Base-by-base conservation (phyloP, 2,888 invertebrate species). In the Xylota sylvarum region DNA sequence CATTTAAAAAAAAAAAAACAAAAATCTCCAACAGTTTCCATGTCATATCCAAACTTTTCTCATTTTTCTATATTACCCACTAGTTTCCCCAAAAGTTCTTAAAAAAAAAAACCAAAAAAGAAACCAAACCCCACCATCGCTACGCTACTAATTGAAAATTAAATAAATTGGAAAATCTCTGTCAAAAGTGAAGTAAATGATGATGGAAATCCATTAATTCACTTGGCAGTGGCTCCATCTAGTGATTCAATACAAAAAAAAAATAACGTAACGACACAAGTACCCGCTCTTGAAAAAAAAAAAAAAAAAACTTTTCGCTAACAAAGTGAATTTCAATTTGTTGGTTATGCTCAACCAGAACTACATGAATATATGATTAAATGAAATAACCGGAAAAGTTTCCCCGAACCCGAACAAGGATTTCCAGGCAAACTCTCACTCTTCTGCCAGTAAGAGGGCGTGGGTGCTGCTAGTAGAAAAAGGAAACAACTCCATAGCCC, bases 301-400 rank as follows among this genome's bases (percentile, higher is more conserved):
- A 4, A 19, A 37, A 58, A 19, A 23, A 27, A 62, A 27, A 64
- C 55, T 56, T 23, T 43, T 32, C 17, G 6, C 46, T 48, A 78
- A 60, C 37, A 73, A 50, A 79, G 60, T 69, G 79, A 74, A 84
- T 78, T 79, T 79, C 79, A 84, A 84, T 73, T 78, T 73, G 77
- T 78, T 73, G 56, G 74, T 69, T 80, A 23, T 67, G 14, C 50
- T 58, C 50, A 80, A 43, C 50, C 46, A 62, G 55, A 76, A 78
- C 67, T 78, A 60, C 83, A 78, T 67, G 73, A 84, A 74, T 73
- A 72, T 79, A 84, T 79, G 84, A 84, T 84, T 79, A 79, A 74
- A 84, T 46, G 73, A 69, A 78, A 79, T 84, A 84, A 84, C 73
- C 52, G 79, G 73, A 79, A 84, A 84, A 79, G 73, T 84, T 84